Base-by-base conservation (phyloP, 2,797 vertebrate species). In the Sebastes iracundus region DNA sequence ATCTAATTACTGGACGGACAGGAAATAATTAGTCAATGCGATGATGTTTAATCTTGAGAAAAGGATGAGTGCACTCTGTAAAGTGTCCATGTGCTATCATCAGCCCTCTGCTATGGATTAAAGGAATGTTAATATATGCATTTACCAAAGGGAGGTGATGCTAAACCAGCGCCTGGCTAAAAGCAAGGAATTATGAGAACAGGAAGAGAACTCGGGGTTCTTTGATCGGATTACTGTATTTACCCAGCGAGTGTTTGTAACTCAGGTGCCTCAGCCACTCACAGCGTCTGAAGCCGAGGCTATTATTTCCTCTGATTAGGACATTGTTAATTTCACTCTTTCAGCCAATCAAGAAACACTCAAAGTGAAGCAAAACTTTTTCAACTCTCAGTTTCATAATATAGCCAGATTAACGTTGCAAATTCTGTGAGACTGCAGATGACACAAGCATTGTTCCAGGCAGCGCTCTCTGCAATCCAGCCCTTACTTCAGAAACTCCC, bases 361-460 rank as follows among this genome's bases (percentile, higher is more conserved):
- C 60, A 89, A 91, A 89, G 77, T 88, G 42, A 80, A 83, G 83
- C 66, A 78, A 90, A 94, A 95, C 89, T 93, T 94, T 91, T 87
- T 79, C 42, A 76, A 84, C 89, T 85, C 80, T 86, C 32, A 78
- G 92, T 79, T 90, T 87, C 78, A 70, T 81, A 91, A 90, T 75
- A 67, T 67, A 75, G 68, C 75, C 79, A 93, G 94, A 95, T 96
- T 95, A 94, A 90, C 30, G 62, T 72, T 78, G 80, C 71, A 93
- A 92, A 93, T 94, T 93, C 85, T 65, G 76, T 23, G 80, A 84
- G 90, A 87, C 79, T 75, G 77, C 77, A 90, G 83, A 94, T 88
- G 93, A 94, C 91, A 90, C 72, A 7, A 80, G 85, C 77, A 94
- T 95, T 96, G 94, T 96, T 94, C 90, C 87, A 90, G 90, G 86